These are phyloP conservation scores for Gerosis bhagava DNA, from an alignment of 2,888 invertebrate genomes.

Conservation along the genomic window DNA sequence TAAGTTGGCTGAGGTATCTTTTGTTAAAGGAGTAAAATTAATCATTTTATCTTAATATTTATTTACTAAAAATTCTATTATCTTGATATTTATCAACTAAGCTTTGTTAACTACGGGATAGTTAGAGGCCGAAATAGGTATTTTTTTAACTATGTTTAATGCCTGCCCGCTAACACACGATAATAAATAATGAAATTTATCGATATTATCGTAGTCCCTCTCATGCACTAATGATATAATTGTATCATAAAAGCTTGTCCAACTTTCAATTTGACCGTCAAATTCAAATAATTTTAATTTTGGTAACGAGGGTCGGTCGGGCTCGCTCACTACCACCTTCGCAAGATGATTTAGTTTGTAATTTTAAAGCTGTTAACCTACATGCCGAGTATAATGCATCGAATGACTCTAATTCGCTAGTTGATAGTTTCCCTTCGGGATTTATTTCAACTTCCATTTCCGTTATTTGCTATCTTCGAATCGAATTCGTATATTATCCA, in stretches of 20 bases:
- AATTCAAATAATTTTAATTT: slow-evolving; percentile 3
- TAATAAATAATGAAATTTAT: slow-evolving; percentile 10
- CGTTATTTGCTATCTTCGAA: slow-evolving; percentile 1
- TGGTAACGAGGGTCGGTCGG: not conserved
- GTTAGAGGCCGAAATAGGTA: not conserved
- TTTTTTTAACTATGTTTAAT: slow-evolving; percentile 3
- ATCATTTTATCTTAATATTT: slow-evolving; percentile 5
- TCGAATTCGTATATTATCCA: not conserved
- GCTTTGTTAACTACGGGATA: not conserved
- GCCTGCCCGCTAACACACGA: slow-evolving; percentile 10
- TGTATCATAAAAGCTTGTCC: slow-evolving; percentile 10
- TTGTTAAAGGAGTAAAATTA: not conserved
- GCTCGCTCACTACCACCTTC: not conserved
- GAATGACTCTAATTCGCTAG: not conserved
- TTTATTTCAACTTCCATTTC: slow-evolving; percentile 1
- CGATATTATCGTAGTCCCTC: slow-evolving; percentile 5
- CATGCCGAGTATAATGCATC: not conserved
- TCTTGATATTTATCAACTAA: slow-evolving; percentile 6
- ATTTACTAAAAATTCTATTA: not conserved
- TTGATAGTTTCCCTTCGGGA: not conserved
- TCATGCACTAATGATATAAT: slow-evolving; percentile 4
- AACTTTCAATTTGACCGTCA: slow-evolving; percentile 11
- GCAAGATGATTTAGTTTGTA: not conserved
- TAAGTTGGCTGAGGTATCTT: not conserved
- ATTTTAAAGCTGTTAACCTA: not conserved